Evolutionary conservation across 2,113 vertebrate genomes (phyloP).

Genomic region (Columba janthina): DNA sequence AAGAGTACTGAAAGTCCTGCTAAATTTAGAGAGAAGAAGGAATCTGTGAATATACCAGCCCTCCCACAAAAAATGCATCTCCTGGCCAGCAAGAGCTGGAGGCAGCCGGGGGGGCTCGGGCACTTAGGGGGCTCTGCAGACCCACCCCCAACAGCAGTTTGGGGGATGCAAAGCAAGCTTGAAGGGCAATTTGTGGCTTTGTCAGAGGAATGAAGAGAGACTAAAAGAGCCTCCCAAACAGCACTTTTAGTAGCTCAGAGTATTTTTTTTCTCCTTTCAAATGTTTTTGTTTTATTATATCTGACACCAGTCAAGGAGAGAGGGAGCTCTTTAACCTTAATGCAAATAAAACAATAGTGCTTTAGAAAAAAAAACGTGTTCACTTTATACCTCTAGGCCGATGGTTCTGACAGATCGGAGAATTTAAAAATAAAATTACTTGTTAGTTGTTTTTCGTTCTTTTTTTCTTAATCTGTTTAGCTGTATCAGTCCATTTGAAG

Average conservation of each 20-base stretch:
- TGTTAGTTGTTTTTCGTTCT: background rate
- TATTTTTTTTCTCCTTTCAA: background rate
- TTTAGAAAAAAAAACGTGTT: background rate
- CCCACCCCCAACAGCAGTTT: background rate
- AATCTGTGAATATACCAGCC: background rate
- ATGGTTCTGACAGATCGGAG: background rate
- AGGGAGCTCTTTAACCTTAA: conserved; percentile 29
- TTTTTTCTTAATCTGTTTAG: background rate
- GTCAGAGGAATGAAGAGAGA: background rate
- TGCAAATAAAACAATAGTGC: conserved; percentile 32
- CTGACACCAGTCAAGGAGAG: conserved; percentile 21
- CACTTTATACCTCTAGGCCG: background rate
- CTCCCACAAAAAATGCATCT: background rate
- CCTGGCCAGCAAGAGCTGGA: background rate
- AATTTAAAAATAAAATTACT: conserved; percentile 35
- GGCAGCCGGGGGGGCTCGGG: fast-evolving
- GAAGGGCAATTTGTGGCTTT: background rate
- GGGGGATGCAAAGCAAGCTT: background rate
- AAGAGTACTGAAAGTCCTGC: background rate
- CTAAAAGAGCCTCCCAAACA: background rate
- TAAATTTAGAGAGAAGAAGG: background rate
- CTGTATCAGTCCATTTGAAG: conserved; percentile 11
- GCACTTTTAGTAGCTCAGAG: background rate
- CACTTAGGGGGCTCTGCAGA: background rate
- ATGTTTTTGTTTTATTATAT: conserved; percentile 36